Evolutionary conservation across 2,888 invertebrate genomes (phyloP).

Genomic region (Hydrotaea cyrtoneurina): DNA sequence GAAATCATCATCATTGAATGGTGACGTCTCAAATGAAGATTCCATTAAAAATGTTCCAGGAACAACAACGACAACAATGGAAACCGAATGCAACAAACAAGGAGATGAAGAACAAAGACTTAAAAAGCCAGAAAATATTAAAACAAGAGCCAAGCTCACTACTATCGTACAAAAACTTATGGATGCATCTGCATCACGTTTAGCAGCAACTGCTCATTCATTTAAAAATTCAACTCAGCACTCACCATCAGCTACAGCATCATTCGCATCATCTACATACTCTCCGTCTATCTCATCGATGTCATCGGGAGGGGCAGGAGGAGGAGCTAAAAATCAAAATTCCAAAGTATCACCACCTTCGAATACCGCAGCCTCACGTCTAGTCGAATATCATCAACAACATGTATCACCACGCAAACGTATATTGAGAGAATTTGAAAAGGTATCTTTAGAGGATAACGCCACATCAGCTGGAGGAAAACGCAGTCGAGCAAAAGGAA

Average conservation of each 20-base stretch:
- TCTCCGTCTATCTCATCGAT: conserved; percentile 44
- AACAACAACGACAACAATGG: conserved; percentile 57
- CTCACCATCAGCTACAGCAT: conserved; percentile 12
- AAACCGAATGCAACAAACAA: conserved; percentile 48
- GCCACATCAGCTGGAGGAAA: conserved; percentile 81
- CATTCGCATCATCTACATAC: conserved; percentile 28
- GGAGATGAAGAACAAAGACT: conserved; percentile 75
- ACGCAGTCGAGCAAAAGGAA: conserved; percentile 82
- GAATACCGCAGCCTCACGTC: conserved; percentile 75
- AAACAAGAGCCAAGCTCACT: conserved; percentile 78
- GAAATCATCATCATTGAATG: conserved; percentile 52
- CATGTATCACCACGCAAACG: conserved; percentile 91
- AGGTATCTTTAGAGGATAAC: conserved; percentile 85
- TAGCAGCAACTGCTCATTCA: conserved; percentile 66
- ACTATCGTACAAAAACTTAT: conserved; percentile 80
- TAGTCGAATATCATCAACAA: conserved; percentile 80
- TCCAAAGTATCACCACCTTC: conserved; percentile 76
- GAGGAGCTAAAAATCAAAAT: conserved; percentile 54
- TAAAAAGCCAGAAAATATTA: conserved; percentile 73
- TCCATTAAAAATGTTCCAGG: conserved; percentile 26
- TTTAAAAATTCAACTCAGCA: conserved; percentile 49
- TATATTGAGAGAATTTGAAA: conserved; percentile 90
- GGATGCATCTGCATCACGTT: conserved; percentile 76
- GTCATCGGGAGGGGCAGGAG: not conserved
- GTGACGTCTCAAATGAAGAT: conserved; percentile 47